Evolutionary conservation across 2,113 vertebrate genomes (phyloP).

Genomic region (Nanger granti): DNA sequence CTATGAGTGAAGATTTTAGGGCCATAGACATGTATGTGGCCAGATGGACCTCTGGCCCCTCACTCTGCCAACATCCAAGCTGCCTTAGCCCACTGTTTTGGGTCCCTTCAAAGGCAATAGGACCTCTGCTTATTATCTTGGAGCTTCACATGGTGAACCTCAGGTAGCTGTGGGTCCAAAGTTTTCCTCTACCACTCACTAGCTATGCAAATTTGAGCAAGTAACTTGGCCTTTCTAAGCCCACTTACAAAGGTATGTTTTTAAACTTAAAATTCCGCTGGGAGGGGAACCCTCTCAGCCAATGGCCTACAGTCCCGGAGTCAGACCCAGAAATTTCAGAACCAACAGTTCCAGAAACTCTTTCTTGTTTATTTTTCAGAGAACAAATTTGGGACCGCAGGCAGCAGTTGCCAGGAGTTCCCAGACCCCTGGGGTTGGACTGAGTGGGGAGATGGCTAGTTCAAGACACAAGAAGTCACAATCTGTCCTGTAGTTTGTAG

Average conservation of each 20-base stretch:
- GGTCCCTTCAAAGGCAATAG: background rate
- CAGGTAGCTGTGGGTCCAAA: background rate
- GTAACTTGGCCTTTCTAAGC: background rate
- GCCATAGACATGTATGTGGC: background rate
- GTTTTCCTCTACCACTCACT: background rate
- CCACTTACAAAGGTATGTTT: background rate
- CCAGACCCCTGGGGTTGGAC: background rate
- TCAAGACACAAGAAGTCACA: background rate
- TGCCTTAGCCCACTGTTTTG: background rate
- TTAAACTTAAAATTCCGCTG: background rate
- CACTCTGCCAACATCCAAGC: background rate
- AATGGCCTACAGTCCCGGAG: background rate
- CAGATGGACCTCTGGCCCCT: background rate
- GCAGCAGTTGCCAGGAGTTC: background rate
- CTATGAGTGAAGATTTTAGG: background rate
- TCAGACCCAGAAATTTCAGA: background rate
- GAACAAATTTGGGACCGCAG: background rate
- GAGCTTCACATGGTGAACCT: background rate
- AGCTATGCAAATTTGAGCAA: background rate
- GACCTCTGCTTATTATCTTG: background rate
- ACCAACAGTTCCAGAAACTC: background rate
- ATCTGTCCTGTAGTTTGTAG: too few species aligned
- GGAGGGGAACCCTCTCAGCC: background rate
- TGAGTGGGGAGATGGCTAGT: background rate
- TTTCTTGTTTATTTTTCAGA: background rate